phyloP scores from a whole-genome alignment of 1,140 invertebrate genomes.

The Hylaeus anthracinus region DNA sequence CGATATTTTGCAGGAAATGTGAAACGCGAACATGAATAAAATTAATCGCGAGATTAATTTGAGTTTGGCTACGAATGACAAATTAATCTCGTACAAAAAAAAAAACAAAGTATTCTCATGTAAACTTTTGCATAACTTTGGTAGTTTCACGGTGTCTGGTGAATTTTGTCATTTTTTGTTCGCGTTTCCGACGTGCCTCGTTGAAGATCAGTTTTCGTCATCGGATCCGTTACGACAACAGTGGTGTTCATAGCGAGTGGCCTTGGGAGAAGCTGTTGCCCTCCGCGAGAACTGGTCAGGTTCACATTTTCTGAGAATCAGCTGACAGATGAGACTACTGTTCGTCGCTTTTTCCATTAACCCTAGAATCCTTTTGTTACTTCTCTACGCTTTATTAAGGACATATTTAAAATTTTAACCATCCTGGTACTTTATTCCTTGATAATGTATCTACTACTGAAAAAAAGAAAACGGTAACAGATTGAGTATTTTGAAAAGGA shows the following conservation, averaged over 20 bases:
- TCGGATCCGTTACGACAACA: conserved; percentile 30
- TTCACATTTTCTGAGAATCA: conserved; percentile 57
- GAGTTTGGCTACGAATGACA: no score
- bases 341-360: conserved; percentile 49
- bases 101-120: no score
- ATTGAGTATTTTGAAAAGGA: no score
- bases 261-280: conserved; percentile 59
- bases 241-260: conserved; percentile 31
- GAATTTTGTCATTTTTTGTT: not conserved
- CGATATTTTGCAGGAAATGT: no score
- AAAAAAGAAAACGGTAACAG: no score
- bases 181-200: not conserved
- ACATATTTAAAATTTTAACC: no score
- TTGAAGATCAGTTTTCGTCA: conserved; percentile 26
- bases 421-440: no score
- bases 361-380: not conserved
- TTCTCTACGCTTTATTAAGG: no score
- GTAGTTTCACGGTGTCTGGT: not conserved
- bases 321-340: conserved; percentile 44
- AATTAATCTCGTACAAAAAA: no score
- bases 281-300: conserved; percentile 53
- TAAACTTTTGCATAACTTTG: not conserved
- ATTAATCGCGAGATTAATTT: no score
- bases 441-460: no score
- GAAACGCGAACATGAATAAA: no score